These are phyloP conservation scores for Spodoptera picta DNA, from an alignment of 2,888 invertebrate genomes.

Conservation along the genomic window DNA sequence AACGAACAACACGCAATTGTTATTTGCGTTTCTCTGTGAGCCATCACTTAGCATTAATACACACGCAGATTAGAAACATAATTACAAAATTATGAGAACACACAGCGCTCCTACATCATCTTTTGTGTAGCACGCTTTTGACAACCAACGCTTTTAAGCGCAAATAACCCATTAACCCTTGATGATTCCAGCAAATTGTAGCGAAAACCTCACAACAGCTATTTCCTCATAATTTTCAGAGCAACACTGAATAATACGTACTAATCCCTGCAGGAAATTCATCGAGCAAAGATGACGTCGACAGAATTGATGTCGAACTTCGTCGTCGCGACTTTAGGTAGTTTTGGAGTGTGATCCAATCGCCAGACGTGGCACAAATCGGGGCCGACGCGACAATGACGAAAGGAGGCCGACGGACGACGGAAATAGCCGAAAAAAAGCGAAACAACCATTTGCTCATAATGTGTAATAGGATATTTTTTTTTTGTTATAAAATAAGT, in stretches of 20 bases:
- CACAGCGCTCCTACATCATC: not conserved
- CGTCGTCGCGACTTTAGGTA: constrained; percentile 16
- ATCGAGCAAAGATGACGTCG: constrained; percentile 34
- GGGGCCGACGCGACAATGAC: constrained; percentile 44
- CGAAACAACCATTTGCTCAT: constrained; percentile 43
- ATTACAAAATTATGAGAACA: constrained; percentile 9
- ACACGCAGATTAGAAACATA: not conserved
- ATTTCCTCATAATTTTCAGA: constrained; percentile 33
- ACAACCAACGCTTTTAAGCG: constrained; percentile 24
- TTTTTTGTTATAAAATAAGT: constrained; percentile 47
- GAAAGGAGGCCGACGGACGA: constrained; percentile 32
- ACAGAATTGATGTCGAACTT: constrained; percentile 36
- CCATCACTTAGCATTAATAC: not conserved
- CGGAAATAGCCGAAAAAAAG: constrained; percentile 33
- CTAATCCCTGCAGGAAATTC: constrained; percentile 32
- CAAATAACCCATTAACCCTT: constrained; percentile 24
- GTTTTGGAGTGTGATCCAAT: constrained; percentile 41
- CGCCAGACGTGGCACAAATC: constrained; percentile 47
- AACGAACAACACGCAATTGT: not conserved
- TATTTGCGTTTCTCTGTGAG: too few species aligned
- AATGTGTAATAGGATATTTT: constrained; percentile 45
- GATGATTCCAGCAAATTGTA: constrained; percentile 37
- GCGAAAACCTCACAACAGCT: constrained; percentile 1
- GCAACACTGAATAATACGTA: constrained; percentile 25
- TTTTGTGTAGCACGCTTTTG: constrained; percentile 15